Evolutionary conservation across 2,888 invertebrate species (phyloP), one percentile per base, ranked within the genome.

Genomic region (Acholoe squamosa): DNA sequence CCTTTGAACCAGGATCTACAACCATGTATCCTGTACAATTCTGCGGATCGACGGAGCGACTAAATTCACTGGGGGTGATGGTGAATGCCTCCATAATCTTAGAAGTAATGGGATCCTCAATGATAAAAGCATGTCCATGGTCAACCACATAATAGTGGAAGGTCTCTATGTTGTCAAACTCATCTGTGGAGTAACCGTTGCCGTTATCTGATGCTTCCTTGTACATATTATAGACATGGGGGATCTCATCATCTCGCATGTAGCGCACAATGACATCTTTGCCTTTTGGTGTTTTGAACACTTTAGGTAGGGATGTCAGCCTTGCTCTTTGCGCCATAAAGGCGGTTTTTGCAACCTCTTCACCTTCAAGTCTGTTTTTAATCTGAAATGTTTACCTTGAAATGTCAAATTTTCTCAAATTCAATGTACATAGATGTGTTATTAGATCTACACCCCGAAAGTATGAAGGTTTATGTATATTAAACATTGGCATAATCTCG

Each of bases 101-200:
- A 5, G 43, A 51, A 3, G 43, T 51, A 19, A 28, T 7, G 1
- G 43, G 22, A 7, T 84, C 51, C 10, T 51, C 84, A 5, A 28
- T 16, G 0, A 84, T 28, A 22, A 84, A 25, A 1, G 84, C 10
- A 28, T 84, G 84, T 16, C 84, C 84, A 28, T 84, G 84, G 84
- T 84, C 84, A 7, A 84, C 43, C 84, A 84, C 84, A 34, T 12
- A 84, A 25, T n/a, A 84, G 61, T 19, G 61, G n/a, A 61, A 61
- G 22, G 61, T 61, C 19, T 19, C 19, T 19, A 61, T 61, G n/a
- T 3, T 61, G 14, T 19, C 22, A n/a, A 61, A 61, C 61, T 61
- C 61, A 61, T 61, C 61, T n/a, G 61, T 61, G 3, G 61, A 61
- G n/a, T 61, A 61, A 0, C 61, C 61, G n/a, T 61, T n/a, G 19